phyloP scores from a whole-genome alignment of 2,113 vertebrate genomes.

The Microtus richardsoni region DNA sequence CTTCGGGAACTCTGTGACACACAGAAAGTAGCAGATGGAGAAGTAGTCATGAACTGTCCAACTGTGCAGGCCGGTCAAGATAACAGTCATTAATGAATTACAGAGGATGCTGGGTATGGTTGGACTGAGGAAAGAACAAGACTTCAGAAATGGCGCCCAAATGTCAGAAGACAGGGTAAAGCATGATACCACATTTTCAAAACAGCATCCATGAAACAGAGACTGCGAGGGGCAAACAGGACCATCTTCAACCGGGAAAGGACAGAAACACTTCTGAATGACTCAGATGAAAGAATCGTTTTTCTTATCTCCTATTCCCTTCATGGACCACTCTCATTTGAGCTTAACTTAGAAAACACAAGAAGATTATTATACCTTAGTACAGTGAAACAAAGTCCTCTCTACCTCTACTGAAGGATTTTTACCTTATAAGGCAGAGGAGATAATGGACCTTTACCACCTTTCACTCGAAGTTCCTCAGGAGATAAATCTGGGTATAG shows the following conservation, averaged over 20 bases:
- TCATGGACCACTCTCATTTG: accelerated
- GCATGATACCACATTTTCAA: not conserved
- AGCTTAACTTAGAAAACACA: not conserved
- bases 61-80: not conserved
- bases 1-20: not conserved
- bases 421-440: not conserved
- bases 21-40: not conserved
- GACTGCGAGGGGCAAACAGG: not conserved
- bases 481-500: not conserved
- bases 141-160: accelerated
- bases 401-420: not conserved
- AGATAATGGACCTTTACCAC: not conserved
- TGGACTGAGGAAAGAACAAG: not conserved
- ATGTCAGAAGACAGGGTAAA: not conserved
- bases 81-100: no score
- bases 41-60: not conserved
- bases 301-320: not conserved
- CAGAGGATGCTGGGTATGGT: accelerated
- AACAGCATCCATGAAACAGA: not conserved
- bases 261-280: not conserved
- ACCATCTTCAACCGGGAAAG: not conserved
- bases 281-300: not conserved
- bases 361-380: not conserved
- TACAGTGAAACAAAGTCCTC: not conserved
- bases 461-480: not conserved